Conservation (phyloP, 2,888 invertebrate genomes). For the Rhagophthalmus giganteus region DNA sequence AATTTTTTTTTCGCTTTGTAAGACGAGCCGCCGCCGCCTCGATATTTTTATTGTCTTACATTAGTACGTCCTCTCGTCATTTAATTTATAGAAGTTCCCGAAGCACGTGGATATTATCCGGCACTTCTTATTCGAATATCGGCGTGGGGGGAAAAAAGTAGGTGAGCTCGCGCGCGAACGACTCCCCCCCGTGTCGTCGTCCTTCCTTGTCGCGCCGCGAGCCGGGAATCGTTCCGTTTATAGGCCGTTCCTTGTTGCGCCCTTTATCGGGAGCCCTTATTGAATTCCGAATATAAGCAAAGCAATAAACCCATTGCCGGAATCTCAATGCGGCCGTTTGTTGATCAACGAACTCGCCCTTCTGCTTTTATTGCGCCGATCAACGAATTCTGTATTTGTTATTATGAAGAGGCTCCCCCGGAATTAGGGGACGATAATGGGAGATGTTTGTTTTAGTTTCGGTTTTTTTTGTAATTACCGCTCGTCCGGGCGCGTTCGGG, state of each 20-base stretch:
- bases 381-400: conserved; percentile 34
- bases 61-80: conserved; percentile 4
- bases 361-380: conserved; percentile 41
- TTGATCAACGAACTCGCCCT: conserved; percentile 45
- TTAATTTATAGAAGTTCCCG: conserved; percentile 21
- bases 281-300: conserved; percentile 54
- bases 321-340: conserved; percentile 50
- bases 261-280: conserved; percentile 50
- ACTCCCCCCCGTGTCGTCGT: conserved; percentile 5
- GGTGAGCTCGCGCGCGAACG: conserved; percentile 29
- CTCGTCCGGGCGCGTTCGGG: no score
- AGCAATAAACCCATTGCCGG: conserved; percentile 53
- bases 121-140: conserved; percentile 28
- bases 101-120: conserved; percentile 17
- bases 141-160: conserved; percentile 26
- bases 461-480: no score
- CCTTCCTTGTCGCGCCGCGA: conserved; percentile 36
- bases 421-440: no score
- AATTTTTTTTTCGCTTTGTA: background rate
- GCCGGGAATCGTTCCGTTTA: conserved; percentile 35
- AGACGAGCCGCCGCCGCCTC: background rate
- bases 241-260: conserved; percentile 41
- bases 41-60: conserved; percentile 12
- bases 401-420: conserved; percentile 13
- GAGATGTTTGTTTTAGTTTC: background rate